Base-by-base conservation (phyloP, 2,113 vertebrate genomes). In the Serilophus lunatus region DNA sequence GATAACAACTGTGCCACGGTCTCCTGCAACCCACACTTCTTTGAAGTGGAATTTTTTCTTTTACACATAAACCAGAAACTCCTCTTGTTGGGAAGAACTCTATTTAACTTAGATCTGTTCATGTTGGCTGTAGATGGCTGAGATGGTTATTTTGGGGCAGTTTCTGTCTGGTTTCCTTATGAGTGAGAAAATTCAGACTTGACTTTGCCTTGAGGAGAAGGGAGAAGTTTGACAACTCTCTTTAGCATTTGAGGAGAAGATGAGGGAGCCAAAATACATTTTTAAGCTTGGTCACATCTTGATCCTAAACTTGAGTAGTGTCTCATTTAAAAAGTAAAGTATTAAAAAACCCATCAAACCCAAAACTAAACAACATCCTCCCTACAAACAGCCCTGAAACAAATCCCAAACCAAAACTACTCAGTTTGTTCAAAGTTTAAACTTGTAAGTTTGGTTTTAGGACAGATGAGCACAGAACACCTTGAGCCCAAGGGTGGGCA, bases 11-110 rank as follows among this genome's bases (percentile, higher is more conserved):
- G 45, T 90, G 38, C 88, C 51, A 53, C 72, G 69, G 3, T 35
- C 71, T 93, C 80, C 81, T 91, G 83, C 80, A 91, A 18, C 90
- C 56, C 61, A 94, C 82, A 78, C 56, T 94, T 71, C 28, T 79
- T 47, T 86, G 88, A 86, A 92, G 70, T 90, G 44, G 60, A 74
- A 25, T 88, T 80, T 91, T 86, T 76, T 83, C 26, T 84, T 82
- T 78, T 90, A 51, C 68, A 40, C 53, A 26, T 90, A 54, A 25
- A 78, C 31, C 82, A 95, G 92, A 92, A 92, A 36, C 47, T 74
- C 51, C 47, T 89, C 10, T 77, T 38, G 38, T 88, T 65, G 66
- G 76, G 64, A 93, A 69, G 57, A 94, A 91, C 61, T 90, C 45
- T 95, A 0, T 93, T 87, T 92, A 72, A 63, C 50, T 88, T n/a